A percentile compares a stretch with the other conserved stretches of the same genome.
phyloP scores from a whole-genome alignment of 2,888 invertebrate genomes.

The Idaea dimidiata region DNA sequence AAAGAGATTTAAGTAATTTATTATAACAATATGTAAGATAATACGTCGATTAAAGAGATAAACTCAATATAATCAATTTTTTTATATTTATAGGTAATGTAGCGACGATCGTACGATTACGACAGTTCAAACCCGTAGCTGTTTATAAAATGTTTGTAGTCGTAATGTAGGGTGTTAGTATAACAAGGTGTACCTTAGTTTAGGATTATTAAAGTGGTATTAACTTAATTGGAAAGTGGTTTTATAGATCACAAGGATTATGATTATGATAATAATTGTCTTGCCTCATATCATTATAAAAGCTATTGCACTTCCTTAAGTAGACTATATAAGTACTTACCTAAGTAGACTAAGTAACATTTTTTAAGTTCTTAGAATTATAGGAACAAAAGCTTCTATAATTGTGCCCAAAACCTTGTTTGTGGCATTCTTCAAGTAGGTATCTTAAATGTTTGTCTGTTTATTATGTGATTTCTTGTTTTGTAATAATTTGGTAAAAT shows the following conservation, averaged over 20 bases:
- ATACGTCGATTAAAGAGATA: slow-evolving; percentile 43
- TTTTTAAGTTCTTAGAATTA: neutral
- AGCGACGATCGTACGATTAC: neutral
- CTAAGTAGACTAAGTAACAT: no score
- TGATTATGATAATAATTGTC: no score
- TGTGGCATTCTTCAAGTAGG: no score
- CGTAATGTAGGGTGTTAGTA: neutral
- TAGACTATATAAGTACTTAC: no score
- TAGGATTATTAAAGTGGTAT: neutral
- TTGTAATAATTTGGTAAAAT: no score
- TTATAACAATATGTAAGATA: slow-evolving; percentile 49
- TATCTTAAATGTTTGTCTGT: no score
- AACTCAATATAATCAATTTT: slow-evolving; percentile 46
- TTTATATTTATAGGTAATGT: slow-evolving; percentile 25
- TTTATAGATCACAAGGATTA: neutral
- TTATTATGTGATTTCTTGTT: no score
- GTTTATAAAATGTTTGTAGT: neutral
- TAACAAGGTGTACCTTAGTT: neutral
- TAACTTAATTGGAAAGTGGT: neutral
- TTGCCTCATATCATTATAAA: no score
- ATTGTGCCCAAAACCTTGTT: no score
- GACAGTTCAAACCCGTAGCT: neutral
- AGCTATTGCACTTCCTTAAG: no score
- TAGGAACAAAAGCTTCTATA: no score
- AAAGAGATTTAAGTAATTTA: slow-evolving; percentile 16